Conservation (phyloP, 2,113 vertebrate species). For the Mormyrus lacerda region DNA sequence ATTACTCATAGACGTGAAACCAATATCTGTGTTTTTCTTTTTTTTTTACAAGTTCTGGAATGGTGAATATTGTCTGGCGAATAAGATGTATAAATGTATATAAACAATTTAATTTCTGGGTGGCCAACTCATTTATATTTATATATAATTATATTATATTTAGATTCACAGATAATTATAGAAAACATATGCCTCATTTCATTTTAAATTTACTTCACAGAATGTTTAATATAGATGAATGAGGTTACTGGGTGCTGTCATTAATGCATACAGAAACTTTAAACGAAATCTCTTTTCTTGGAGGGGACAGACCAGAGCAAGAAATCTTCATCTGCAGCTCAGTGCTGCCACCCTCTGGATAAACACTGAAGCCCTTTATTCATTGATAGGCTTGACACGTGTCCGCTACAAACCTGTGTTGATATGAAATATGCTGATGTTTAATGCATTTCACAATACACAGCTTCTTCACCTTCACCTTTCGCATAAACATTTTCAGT, state of each 20-base stretch:
- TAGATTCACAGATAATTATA: background rate
- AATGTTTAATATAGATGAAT: background rate
- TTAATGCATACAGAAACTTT: background rate
- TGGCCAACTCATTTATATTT: background rate
- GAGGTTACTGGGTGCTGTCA: background rate
- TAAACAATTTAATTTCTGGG: background rate
- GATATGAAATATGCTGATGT: background rate
- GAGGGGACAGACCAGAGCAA: background rate
- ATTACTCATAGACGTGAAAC: background rate
- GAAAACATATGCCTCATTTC: background rate
- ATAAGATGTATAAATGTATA: background rate
- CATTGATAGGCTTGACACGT: background rate
- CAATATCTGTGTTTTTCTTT: background rate
- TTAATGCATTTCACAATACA: background rate
- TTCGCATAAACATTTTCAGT: background rate
- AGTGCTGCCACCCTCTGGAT: slow-evolving; percentile 46
- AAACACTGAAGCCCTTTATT: background rate
- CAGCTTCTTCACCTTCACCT: background rate
- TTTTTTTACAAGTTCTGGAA: background rate
- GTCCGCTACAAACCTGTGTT: background rate
- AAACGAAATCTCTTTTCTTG: background rate
- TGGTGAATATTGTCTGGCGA: background rate
- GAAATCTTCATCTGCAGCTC: background rate
- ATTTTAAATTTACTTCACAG: background rate
- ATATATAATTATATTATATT: background rate